Evolutionary conservation across 2,888 invertebrate genomes (phyloP), one percentile per base, ranked within the genome.

Genomic region (Phania funesta): DNA sequence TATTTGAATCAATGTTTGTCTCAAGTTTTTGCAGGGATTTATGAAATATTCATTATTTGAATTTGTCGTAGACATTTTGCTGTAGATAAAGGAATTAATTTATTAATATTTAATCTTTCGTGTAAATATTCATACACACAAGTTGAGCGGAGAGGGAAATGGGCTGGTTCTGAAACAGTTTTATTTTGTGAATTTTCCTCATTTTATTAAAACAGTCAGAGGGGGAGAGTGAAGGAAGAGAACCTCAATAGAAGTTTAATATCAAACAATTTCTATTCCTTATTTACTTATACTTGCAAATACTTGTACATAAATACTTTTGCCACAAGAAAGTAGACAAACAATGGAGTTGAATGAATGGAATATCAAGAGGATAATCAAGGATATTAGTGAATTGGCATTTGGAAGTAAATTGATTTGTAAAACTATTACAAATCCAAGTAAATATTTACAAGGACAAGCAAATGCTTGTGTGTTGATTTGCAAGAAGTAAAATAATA

Each of bases 281-380:
- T 79, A 50, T 65, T 60, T 79, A 67, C 32, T 73, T 67, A 38
- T 56, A 20, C n/a, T 18, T 52, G n/a, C 38, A 18, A 29, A 35
- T 41, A 41, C 22, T 20, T 5, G 6, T 11, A 64, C 29, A 29
- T 7, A 29, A 4, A 29, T 7, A 29, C 29, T 29, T 29, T 6
- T 29, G 29, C 29, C 29, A 29, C n/a, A 54, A 20, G 18, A n/a
- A 70, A 44, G 26, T 46, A 77, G 52, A 62, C 41, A 62, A 62
- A 41, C 62, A 77, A 46, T 48, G 29, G 38, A 56, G 48, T 13
- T 58, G 62, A 64, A 64, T 35, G 20, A 32, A 73, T 67, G 29
- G 32, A 44, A 73, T 54, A 73, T 81, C 81, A 74, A 74, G 81
- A 77, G 81, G 77, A 77, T 81, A 81, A 77, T 81, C 81, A 77